phyloP scores from a whole-genome alignment of 2,113 vertebrate species.

The Trichechus manatus region DNA sequence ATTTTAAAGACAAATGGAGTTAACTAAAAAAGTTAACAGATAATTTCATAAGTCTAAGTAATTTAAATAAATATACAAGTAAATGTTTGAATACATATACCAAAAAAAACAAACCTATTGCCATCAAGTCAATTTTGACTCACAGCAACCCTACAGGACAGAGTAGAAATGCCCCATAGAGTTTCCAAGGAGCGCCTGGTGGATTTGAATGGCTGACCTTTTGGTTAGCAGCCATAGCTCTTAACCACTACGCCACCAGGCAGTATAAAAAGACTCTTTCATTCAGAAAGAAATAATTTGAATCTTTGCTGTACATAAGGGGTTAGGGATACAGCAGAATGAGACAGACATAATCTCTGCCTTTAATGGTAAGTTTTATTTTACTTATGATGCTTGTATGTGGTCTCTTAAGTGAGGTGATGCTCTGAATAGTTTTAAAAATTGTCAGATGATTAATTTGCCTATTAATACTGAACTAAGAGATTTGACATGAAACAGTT shows the following conservation, averaged over 20 bases:
- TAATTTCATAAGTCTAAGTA: background rate
- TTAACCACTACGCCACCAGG: too few relatives aligned
- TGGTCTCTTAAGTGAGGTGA: background rate
- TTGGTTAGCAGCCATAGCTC: too few relatives aligned
- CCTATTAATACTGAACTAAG: background rate
- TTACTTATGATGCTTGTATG: background rate
- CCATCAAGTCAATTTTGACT: too few relatives aligned
- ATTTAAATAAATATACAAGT: background rate
- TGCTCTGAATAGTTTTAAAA: conserved; percentile 1
- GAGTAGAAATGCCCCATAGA: too few relatives aligned
- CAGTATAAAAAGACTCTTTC: background rate
- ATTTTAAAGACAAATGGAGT: conserved; percentile 44
- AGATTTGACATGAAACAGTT: background rate
- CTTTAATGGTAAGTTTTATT: background rate
- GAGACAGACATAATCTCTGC: background rate
- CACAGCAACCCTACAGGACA: too few relatives aligned
- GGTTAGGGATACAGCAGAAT: background rate
- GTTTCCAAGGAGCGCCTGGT: too few relatives aligned
- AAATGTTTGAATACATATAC: background rate
- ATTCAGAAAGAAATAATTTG: background rate
- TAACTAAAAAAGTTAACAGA: conserved; percentile 33
- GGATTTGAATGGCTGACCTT: too few relatives aligned
- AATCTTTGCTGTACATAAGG: background rate
- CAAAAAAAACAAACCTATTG: too few relatives aligned
- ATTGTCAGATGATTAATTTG: conserved; percentile 35